phyloP scores from a whole-genome alignment of 2,113 vertebrate genomes.

The Cynoglossus semilaevis region DNA sequence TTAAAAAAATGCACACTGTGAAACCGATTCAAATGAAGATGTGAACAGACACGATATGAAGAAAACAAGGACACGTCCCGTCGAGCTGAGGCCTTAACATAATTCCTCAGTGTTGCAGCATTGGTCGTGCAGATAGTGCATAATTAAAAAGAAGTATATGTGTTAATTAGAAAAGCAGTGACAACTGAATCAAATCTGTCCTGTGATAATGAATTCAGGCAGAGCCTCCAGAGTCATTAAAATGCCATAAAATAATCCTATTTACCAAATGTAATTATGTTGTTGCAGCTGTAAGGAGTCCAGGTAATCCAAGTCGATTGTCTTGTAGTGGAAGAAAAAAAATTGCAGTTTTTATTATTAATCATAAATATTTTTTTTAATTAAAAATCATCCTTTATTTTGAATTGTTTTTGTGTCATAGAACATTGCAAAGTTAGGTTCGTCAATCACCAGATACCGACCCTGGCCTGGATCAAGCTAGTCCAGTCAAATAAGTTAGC shows the following conservation, averaged over 20 bases:
- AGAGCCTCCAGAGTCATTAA: not conserved
- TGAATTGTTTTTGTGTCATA: too few relatives aligned
- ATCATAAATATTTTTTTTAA: too few relatives aligned
- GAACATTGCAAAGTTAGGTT: too few relatives aligned
- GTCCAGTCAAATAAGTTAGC: not conserved
- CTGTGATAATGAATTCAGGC: not conserved
- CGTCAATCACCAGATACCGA: not conserved
- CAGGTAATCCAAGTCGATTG: not conserved
- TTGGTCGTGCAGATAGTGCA: constrained; percentile 1
- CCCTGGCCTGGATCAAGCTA: too few relatives aligned
- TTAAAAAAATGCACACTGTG: constrained; percentile 10
- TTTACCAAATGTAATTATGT: constrained; percentile 1
- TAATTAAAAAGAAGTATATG: too few relatives aligned
- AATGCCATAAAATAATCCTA: constrained; percentile 3
- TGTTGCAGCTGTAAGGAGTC: not conserved
- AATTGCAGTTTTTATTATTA: too few relatives aligned
- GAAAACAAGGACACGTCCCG: too few relatives aligned
- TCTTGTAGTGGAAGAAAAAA: not conserved
- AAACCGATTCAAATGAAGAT: constrained; percentile 15
- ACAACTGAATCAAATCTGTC: constrained; percentile 3
- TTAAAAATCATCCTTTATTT: too few relatives aligned
- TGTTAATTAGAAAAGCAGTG: not conserved
- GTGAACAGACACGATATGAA: too few relatives aligned
- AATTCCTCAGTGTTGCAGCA: too few relatives aligned
- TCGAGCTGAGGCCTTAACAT: too few relatives aligned